Conservation (phyloP, 64 coral and sea anemone genomes). For the Dendronephthya gigantea region DNA sequence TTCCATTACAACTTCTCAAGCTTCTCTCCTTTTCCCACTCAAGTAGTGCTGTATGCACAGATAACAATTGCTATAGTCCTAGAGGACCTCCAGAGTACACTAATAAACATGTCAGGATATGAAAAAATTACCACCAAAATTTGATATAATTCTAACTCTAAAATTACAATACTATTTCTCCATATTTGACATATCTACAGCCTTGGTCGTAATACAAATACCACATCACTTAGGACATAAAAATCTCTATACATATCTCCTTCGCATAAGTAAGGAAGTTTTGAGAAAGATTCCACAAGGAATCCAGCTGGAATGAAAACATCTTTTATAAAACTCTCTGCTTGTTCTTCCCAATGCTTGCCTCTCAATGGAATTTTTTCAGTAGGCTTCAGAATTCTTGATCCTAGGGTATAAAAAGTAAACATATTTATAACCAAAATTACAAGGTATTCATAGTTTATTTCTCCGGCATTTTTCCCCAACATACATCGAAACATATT, state of each 20-base stretch:
- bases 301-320: slow-evolving; percentile 79
- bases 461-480: too few species aligned
- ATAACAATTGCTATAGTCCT: too few species aligned
- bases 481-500: too few species aligned
- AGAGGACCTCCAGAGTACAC: too few species aligned
- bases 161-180: not conserved
- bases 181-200: not conserved
- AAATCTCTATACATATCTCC: slow-evolving; percentile 78
- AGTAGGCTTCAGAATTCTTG: slow-evolving; percentile 47
- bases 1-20: too few species aligned
- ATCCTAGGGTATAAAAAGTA: slow-evolving; percentile 34
- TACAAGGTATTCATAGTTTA: too few species aligned
- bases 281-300: slow-evolving; percentile 60
- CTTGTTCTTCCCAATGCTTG: slow-evolving; percentile 73
- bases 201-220: slow-evolving; percentile 60
- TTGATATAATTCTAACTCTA: too few species aligned
- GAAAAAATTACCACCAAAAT: too few species aligned
- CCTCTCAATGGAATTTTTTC: slow-evolving; percentile 53
- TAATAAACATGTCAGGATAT: too few species aligned
- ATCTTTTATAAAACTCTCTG: slow-evolving; percentile 54
- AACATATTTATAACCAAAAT: not conserved
- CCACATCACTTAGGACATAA: slow-evolving; percentile 77
- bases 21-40: too few species aligned
- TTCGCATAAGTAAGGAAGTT: slow-evolving; percentile 90
- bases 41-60: too few species aligned